Percentiles rank a stretch among this genome's conserved stretches.
phyloP scores from a whole-genome alignment of 2,888 invertebrate genomes.

The Cepaea hortensis region DNA sequence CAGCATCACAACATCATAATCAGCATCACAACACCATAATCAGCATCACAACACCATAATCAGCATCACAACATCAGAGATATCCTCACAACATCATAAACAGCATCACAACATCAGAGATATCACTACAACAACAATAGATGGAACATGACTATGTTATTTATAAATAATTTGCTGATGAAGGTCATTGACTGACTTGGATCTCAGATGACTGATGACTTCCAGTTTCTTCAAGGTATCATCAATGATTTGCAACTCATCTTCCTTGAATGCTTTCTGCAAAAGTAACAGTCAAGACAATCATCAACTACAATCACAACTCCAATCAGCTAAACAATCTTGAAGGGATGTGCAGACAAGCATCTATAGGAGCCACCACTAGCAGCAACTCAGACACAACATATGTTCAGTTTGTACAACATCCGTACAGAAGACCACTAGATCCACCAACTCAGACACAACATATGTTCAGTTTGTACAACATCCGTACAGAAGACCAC shows the following conservation, averaged over 20 bases:
- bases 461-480: too few relatives aligned
- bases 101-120: not conserved
- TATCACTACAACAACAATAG: not conserved
- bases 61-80: too few relatives aligned
- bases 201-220: constrained; percentile 80
- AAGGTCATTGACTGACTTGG: constrained; percentile 64
- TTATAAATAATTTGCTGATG: not conserved
- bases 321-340: too few relatives aligned
- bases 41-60: too few relatives aligned
- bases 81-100: not conserved
- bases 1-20: too few relatives aligned
- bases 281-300: constrained; percentile 32
- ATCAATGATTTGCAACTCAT: constrained; percentile 82
- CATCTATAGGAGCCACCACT: not conserved
- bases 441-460: too few relatives aligned
- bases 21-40: too few relatives aligned
- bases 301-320: too few relatives aligned
- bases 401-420: too few relatives aligned
- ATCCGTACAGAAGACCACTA: too few relatives aligned
- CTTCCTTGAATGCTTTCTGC: constrained; percentile 79
- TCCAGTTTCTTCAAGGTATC: constrained; percentile 83
- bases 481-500: too few relatives aligned
- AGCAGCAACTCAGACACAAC: too few relatives aligned
- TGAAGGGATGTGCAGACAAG: not conserved
- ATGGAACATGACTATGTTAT: not conserved